Percentiles rank a stretch among this genome's conserved stretches.
Conservation (phyloP, 1,140 invertebrate species). For the Prorops nasuta region DNA sequence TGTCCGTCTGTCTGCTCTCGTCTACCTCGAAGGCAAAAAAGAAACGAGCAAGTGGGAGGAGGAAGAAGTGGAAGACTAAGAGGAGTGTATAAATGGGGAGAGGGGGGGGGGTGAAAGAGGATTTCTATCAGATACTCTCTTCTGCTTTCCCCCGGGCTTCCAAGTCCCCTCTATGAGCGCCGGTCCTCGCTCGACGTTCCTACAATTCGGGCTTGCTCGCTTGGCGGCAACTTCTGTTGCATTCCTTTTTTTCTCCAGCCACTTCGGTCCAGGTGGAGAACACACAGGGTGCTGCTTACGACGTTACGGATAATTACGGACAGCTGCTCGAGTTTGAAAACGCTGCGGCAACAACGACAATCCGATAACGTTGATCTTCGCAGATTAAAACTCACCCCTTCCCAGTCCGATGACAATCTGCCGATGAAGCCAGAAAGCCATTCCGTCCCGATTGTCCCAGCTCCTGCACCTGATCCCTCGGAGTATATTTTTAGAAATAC, state of each 20-base stretch:
- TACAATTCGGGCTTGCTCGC: slow-evolving; percentile 4
- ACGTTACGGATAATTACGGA: neutral
- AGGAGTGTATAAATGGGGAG: slow-evolving; percentile 8
- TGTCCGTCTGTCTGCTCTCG: slow-evolving; percentile 22
- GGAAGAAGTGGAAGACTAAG: slow-evolving; percentile 7
- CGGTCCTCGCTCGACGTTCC: slow-evolving; percentile 10
- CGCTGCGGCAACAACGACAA: too few relatives aligned
- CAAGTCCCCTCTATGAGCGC: slow-evolving; percentile 22
- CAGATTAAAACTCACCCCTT: too few relatives aligned
- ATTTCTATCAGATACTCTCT: slow-evolving; percentile 21
- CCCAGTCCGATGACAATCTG: too few relatives aligned
- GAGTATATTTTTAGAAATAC: too few relatives aligned
- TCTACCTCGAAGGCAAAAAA: slow-evolving; percentile 18
- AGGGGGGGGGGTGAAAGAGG: neutral
- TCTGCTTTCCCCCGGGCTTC: slow-evolving; percentile 11
- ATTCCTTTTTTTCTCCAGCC: slow-evolving; percentile 15
- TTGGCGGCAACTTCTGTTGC: slow-evolving; percentile 17
- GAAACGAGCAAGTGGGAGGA: neutral
- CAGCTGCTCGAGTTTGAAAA: too few relatives aligned
- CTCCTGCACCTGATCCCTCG: too few relatives aligned
- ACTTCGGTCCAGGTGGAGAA: slow-evolving; percentile 2
- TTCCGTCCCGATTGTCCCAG: too few relatives aligned
- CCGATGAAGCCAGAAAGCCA: too few relatives aligned
- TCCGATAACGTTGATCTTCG: too few relatives aligned
- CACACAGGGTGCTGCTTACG: neutral